Base-by-base conservation (phyloP, 1,140 invertebrate species). In the Globodera ellingtonae region DNA sequence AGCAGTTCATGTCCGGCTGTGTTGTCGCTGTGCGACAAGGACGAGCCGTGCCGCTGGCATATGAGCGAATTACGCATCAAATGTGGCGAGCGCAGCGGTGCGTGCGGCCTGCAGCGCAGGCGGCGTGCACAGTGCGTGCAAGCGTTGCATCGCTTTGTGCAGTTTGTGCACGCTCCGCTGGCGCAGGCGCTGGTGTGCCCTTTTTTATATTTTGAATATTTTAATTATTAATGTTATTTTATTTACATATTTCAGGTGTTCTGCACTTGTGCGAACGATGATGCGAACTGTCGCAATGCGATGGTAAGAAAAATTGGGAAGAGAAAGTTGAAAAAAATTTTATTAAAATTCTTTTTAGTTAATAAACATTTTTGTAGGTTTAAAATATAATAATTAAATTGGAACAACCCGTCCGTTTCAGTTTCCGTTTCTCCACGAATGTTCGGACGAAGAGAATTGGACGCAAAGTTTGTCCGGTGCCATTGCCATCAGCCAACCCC, bases 41-140 rank as follows among this genome's bases (percentile, higher is more conserved):
- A 86, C 72, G 86, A 87, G 46, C 79, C 86, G 13, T 87, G 87
- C 79, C 69, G 78, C n/a, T 86, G 87, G 85, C 87, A 84, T 79
- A 62, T 89, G 35, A 83, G 83, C 65, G 86, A 89, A 75, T 79
- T 87, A 6, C 81, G 74, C 47, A 87, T 89, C 48, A 85, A 87
- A 47, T 87, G 86, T 72, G 66, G 15, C 8, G 24, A 69, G 21
- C 24, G 70, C 50, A 52, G 72, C 67, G 46, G 2, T 0, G 21
- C 13, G 6, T 13, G 24, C 67, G 35, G 21, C 5, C 59, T 13
- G 59, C 59, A 65, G 8, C 66, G 67, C 13, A 84, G 86, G 70
- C 35, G 72, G 15, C 77, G 77, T 18, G 78, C 82, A 35, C 83
- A 85, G 15, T 87, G 86, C 76, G 83, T 83, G 50, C 70, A 89